These are phyloP conservation scores for Cyrtonyx montezumae DNA, from an alignment of 2,113 vertebrate species.

Conservation along the genomic window DNA sequence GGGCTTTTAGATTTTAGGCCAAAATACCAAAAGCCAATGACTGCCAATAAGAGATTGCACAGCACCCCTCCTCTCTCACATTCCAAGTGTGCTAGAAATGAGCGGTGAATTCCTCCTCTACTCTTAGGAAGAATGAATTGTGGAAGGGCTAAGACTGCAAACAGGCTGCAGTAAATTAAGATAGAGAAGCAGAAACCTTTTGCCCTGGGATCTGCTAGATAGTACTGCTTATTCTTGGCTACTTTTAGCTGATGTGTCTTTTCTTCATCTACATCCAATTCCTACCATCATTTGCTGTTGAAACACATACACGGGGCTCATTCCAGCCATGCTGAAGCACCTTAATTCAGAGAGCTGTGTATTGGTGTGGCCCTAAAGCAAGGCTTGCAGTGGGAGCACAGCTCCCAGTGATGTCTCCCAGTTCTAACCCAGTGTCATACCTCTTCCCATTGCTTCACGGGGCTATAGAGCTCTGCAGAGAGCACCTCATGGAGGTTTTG, in stretches of 20 bases:
- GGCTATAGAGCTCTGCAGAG: not conserved
- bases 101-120: not conserved
- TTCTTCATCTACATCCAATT: not conserved
- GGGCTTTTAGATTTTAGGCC: constrained; percentile 3
- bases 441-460: not conserved
- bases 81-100: not conserved
- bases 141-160: not conserved
- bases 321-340: not conserved
- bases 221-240: not conserved
- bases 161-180: not conserved
- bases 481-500: not conserved
- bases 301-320: not conserved
- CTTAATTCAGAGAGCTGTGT: not conserved
- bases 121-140: not conserved
- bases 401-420: not conserved
- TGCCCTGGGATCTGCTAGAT: not conserved
- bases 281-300: accelerated
- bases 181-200: not conserved
- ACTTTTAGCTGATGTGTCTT: not conserved
- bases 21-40: constrained; percentile 11
- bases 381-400: not conserved
- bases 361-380: not conserved
- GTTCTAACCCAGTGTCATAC: not conserved
- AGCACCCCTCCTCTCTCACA: not conserved
- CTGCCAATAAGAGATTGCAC: not conserved